Percentiles rank a stretch among this genome's conserved stretches.
Conservation (phyloP, 2,888 invertebrate genomes). For the Omphaloscelis lunosa region DNA sequence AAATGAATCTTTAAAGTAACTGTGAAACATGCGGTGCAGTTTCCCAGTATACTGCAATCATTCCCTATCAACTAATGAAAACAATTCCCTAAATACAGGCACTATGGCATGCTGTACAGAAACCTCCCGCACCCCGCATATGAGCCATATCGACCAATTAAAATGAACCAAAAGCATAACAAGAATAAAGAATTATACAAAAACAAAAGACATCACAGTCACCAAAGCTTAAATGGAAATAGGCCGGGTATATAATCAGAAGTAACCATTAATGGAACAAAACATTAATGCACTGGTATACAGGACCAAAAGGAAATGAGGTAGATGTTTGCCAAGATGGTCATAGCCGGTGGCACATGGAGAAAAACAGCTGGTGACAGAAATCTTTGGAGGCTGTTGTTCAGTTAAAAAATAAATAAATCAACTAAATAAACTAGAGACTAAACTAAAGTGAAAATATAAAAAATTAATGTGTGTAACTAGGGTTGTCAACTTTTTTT, state of each 20-base stretch:
- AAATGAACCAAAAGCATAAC: not conserved
- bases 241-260: not conserved
- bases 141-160: not conserved
- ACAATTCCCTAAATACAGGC: not conserved
- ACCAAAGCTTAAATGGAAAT: not conserved
- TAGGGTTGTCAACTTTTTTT: too few relatives aligned
- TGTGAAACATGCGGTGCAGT: not conserved
- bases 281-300: not conserved
- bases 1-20: too few relatives aligned
- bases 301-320: not conserved
- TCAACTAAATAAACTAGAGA: not conserved
- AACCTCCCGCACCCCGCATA: not conserved
- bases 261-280: not conserved
- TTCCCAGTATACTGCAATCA: not conserved
- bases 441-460: not conserved
- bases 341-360: not conserved
- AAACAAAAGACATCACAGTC: not conserved
- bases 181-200: not conserved
- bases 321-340: not conserved
- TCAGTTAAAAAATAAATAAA: not conserved
- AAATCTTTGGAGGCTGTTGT: too few relatives aligned
- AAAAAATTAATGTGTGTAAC: too few relatives aligned
- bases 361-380: not conserved
- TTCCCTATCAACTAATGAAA: not conserved
- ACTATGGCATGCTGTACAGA: not conserved